phyloP scores from a whole-genome alignment of 1,140 invertebrate genomes.

The Leptinotarsa undecemlineata region DNA sequence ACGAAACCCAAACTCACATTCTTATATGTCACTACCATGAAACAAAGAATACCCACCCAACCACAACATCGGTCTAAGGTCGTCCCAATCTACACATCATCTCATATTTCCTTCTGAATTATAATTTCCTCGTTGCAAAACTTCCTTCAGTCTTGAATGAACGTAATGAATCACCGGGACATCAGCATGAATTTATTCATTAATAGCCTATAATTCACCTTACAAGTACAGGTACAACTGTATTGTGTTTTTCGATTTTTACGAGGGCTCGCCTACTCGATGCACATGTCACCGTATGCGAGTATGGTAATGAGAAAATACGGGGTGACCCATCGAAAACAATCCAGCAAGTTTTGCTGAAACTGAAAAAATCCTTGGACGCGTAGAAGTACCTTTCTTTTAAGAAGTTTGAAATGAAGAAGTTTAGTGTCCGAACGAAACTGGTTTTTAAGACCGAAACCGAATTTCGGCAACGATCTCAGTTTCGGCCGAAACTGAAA shows the following conservation, averaged over 20 bases:
- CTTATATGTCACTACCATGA: neutral
- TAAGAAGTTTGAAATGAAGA: too few species aligned
- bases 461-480: too few species aligned
- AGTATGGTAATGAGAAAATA: conserved; percentile 11
- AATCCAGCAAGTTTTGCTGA: too few species aligned
- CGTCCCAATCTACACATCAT: neutral
- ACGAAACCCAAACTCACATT: too few species aligned
- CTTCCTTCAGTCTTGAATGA: neutral
- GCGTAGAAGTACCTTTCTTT: too few species aligned
- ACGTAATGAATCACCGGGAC: neutral
- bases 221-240: conserved; percentile 13
- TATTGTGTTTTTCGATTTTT: conserved; percentile 10
- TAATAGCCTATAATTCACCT: conserved; percentile 9
- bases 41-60: neutral
- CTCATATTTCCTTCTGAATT: neutral
- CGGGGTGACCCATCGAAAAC: too few species aligned
- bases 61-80: neutral
- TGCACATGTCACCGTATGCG: neutral
- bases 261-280: neutral
- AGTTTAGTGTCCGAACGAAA: too few species aligned
- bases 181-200: conserved; percentile 2
- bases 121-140: conserved; percentile 7
- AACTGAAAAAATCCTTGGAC: too few species aligned
- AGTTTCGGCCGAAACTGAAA: too few species aligned
- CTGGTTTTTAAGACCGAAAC: too few species aligned